Conservation (phyloP, 1,140 invertebrate species). For the Steinernema feltiae region DNA sequence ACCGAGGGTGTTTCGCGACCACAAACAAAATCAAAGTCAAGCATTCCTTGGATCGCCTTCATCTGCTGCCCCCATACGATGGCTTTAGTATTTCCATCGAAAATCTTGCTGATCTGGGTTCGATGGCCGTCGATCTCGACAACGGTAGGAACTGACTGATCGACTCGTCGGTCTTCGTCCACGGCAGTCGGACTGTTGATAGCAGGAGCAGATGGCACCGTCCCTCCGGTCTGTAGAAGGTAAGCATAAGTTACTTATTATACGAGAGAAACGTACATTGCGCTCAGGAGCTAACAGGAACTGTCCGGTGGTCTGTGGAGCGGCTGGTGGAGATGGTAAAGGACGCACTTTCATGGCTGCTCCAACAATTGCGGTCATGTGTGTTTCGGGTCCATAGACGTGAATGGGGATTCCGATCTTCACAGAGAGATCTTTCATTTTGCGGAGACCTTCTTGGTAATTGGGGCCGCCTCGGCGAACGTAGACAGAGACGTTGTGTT, state of each 20-base stretch:
- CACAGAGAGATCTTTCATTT: conserved; percentile 64
- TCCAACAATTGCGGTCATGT: conserved; percentile 98
- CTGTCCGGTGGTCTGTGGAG: conserved; percentile 77
- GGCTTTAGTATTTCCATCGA: conserved; percentile 77
- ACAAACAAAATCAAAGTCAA: conserved; percentile 99
- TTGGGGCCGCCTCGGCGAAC: conserved; percentile 94
- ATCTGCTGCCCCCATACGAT: conserved; percentile 99
- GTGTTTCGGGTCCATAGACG: conserved; percentile 96
- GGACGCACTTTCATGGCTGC: conserved; percentile 89
- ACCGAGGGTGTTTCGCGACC: conserved; percentile 73
- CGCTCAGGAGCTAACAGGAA: conserved; percentile 81
- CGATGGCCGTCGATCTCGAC: background rate
- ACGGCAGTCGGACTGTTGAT: background rate
- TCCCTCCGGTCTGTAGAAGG: conserved; percentile 39
- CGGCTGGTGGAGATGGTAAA: conserved; percentile 64
- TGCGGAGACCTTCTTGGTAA: conserved; percentile 84
- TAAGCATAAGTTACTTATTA: conserved; percentile 13
- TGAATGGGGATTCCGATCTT: conserved; percentile 66
- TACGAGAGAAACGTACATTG: conserved; percentile 26
- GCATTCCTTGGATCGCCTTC: conserved; percentile 89
- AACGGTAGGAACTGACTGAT: background rate
- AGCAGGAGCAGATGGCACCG: conserved; percentile 19
- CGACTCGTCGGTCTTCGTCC: background rate
- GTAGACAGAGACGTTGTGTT: conserved; percentile 87
- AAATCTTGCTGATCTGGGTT: conserved; percentile 61